A percentile compares a stretch with the other conserved stretches of the same genome.
These are phyloP conservation scores for Pangasius sanitwongsei DNA, from an alignment of 2,797 vertebrate species.

Conservation along the genomic window DNA sequence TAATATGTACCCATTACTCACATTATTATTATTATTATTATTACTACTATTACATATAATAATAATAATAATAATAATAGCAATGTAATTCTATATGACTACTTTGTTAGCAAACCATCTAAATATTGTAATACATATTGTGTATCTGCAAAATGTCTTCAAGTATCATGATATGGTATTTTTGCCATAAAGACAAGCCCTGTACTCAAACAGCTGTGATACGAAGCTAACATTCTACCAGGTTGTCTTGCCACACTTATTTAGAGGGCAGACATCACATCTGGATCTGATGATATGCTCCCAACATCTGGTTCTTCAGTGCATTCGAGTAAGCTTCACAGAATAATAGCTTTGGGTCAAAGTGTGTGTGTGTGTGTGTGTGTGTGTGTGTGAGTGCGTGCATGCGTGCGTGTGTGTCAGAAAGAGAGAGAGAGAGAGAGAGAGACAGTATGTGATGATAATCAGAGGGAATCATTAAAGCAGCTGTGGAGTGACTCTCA, in stretches of 20 bases:
- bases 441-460: conserved; percentile 9
- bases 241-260: conserved; percentile 9
- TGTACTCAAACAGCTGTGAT: not conserved
- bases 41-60: not conserved
- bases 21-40: not conserved
- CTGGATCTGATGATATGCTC: conserved; percentile 41
- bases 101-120: not conserved
- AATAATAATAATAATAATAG: not conserved
- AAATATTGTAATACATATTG: not conserved
- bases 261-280: conserved; percentile 31
- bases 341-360: conserved; percentile 29
- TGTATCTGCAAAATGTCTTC: not conserved
- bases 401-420: not conserved
- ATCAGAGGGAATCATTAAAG: conserved; percentile 38
- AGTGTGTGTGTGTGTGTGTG: not conserved
- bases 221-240: conserved; percentile 5
- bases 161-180: not conserved
- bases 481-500: conserved; percentile 9
- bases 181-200: not conserved
- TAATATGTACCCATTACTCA: not conserved
- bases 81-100: not conserved
- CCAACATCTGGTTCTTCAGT: conserved; percentile 41
- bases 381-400: not conserved
- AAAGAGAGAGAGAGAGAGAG: not conserved
- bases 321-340: conserved; percentile 3